Percentiles rank a stretch among this genome's conserved stretches.
These are phyloP conservation scores for Zaprionus africanus DNA, from an alignment of 1,140 invertebrate genomes.

Conservation along the genomic window DNA sequence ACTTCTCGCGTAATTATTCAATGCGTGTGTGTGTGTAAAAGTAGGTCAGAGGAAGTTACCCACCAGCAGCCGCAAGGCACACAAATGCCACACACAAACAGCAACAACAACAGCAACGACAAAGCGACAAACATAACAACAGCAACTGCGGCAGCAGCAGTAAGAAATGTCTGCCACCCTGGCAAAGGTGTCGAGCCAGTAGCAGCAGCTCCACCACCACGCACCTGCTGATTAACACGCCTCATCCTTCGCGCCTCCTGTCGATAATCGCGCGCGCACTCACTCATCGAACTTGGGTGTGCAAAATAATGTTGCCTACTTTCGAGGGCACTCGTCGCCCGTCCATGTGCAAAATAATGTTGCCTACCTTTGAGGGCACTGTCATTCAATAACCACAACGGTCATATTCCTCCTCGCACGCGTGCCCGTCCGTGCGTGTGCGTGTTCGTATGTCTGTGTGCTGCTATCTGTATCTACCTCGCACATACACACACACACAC, in stretches of 20 bases:
- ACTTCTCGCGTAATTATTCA: conserved; percentile 71
- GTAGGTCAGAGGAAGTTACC: conserved; percentile 76
- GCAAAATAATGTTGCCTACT: conserved; percentile 46
- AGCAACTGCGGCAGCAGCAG: not conserved
- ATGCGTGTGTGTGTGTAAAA: conserved; percentile 50
- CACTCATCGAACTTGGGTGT: conserved; percentile 11
- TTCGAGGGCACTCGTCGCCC: conserved; percentile 25
- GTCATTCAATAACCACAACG: conserved; percentile 58
- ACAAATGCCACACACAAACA: conserved; percentile 12
- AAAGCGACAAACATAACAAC: conserved; percentile 7
- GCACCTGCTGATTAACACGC: conserved; percentile 42
- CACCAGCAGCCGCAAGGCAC: conserved; percentile 38
- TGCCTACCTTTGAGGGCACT: conserved; percentile 39
- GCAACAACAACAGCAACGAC: conserved; percentile 5
- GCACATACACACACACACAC: conserved; percentile 33
- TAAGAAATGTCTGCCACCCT: conserved; percentile 10
- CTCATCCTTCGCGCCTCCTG: not conserved
- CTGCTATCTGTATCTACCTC: conserved; percentile 46
- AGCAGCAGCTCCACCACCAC: conserved; percentile 9
- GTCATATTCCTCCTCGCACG: conserved; percentile 25
- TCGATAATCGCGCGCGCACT: conserved; percentile 38
- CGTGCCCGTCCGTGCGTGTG: conserved; percentile 19
- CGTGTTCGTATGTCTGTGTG: conserved; percentile 16
- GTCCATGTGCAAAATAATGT: conserved; percentile 20
- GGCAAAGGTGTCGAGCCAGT: conserved; percentile 36